These are phyloP conservation scores for Drosophila pseudoobscura DNA, from an alignment of 1,140 invertebrate genomes.

Conservation along the genomic window DNA sequence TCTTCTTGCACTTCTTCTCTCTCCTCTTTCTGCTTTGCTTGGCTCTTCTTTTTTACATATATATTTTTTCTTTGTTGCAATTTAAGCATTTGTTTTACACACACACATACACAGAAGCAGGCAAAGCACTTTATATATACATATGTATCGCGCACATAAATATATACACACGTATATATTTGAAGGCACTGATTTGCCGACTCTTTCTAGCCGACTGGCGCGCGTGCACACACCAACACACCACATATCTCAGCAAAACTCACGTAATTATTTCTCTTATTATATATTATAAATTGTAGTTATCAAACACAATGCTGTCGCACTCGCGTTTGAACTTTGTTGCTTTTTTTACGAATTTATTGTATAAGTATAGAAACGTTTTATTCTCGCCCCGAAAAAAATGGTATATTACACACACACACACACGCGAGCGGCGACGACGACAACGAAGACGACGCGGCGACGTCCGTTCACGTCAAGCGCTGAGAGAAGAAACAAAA, in stretches of 20 bases:
- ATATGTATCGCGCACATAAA: too few species aligned
- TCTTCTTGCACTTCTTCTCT: constrained; percentile 42
- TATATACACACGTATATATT: too few species aligned
- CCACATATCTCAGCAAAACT: constrained; percentile 37
- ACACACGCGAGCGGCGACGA: constrained; percentile 40
- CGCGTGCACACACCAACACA: constrained; percentile 42
- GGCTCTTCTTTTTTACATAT: constrained; percentile 41
- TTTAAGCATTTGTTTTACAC: constrained; percentile 61
- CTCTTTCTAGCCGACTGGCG: constrained; percentile 50
- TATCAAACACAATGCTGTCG: constrained; percentile 41
- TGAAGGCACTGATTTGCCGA: constrained; percentile 59
- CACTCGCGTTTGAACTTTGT: constrained; percentile 38
- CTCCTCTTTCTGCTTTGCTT: constrained; percentile 28
- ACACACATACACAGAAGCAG: constrained; percentile 36
- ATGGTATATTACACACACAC: constrained; percentile 46
- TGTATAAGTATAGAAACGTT: constrained; percentile 64
- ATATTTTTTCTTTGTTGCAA: constrained; percentile 76
- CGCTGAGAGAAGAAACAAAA: too few species aligned
- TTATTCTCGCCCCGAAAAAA: constrained; percentile 39
- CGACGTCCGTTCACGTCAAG: constrained; percentile 5
- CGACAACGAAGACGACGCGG: constrained; percentile 48
- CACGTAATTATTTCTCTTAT: constrained; percentile 58
- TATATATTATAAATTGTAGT: constrained; percentile 17
- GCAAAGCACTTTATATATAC: constrained; percentile 50
- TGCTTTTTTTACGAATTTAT: constrained; percentile 46